Evolutionary conservation across 1,140 invertebrate species (phyloP), one percentile per base, ranked within the genome.

Genomic region (Kradibia gibbosae): DNA sequence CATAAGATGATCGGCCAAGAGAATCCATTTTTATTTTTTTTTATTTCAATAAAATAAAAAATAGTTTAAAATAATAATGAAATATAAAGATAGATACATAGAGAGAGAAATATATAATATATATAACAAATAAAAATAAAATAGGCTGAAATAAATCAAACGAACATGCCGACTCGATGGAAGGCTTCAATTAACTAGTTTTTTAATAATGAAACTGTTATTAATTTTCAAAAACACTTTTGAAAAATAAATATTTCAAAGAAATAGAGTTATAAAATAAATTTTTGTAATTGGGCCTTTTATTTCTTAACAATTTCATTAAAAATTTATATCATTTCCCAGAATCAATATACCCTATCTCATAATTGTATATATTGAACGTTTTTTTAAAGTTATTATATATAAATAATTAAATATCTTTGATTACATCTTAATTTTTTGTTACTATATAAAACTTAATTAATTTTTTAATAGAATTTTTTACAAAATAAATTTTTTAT

Each of bases 1-100:
- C 83, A 81, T 81, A 80, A 78, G 79, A 53, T 81, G 71, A 78
- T 79, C 72, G 53, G 53, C 39, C 25, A 36, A 70, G 45, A 36
- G 77, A 71, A 71, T 65, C 39, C 34, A 22, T 65, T 8, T 57
- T 39, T 39, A 25, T 50, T 5, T 57, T 10, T 71, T n/a, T n/a
- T 62, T 57, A 42, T 77, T 28, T 25, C 0, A 2, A 4, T 0
- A 17, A 62, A 62, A 62, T 8, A 62, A 34, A 62, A 34, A 28
- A 28, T 31, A 34, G 1, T 20, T 31, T 28, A 71, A 17, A 45
- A 34, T 45, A 22, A 67, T 20, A 67, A 20, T 22, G 62, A 67
- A 17, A 39, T 3, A 67, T 1, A 39, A 13, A 71, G 5, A 15
- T 22, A 15, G 67, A 20, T 31, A 20, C 28, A 20, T 15, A 34